Percentiles rank a stretch among this genome's conserved stretches.
phyloP scores from a whole-genome alignment of 2,797 vertebrate species.

The Furcifer pardalis region DNA sequence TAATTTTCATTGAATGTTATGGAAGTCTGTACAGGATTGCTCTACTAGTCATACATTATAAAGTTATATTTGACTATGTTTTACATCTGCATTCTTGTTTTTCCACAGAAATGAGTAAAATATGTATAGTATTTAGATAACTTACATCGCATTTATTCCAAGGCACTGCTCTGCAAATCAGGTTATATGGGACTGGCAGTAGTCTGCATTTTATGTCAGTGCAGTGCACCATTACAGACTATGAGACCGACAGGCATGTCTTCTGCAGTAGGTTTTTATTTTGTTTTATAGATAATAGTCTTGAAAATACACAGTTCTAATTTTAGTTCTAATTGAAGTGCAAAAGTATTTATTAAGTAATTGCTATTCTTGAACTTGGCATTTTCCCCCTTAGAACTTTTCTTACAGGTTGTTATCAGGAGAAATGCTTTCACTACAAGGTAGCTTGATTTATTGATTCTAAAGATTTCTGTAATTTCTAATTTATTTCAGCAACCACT shows the following conservation, averaged over 20 bases:
- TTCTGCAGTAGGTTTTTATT: neutral
- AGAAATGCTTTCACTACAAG: neutral
- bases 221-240: neutral
- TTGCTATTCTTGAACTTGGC: neutral
- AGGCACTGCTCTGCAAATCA: neutral
- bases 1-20: neutral
- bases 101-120: conserved; percentile 4
- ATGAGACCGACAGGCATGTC: neutral
- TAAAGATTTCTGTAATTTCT: conserved; percentile 31
- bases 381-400: neutral
- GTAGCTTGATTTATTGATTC: neutral
- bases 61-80: neutral
- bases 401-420: neutral
- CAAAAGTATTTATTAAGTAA: neutral
- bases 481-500: conserved; percentile 87
- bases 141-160: neutral
- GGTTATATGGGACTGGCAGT: neutral
- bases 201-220: neutral
- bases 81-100: neutral
- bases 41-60: neutral
- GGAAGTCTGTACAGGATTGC: neutral
- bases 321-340: neutral
- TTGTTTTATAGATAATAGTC: neutral
- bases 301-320: neutral
- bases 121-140: too few relatives aligned